Conservation (phyloP, 1,140 invertebrate genomes). For the Drosophila fuyamai region DNA sequence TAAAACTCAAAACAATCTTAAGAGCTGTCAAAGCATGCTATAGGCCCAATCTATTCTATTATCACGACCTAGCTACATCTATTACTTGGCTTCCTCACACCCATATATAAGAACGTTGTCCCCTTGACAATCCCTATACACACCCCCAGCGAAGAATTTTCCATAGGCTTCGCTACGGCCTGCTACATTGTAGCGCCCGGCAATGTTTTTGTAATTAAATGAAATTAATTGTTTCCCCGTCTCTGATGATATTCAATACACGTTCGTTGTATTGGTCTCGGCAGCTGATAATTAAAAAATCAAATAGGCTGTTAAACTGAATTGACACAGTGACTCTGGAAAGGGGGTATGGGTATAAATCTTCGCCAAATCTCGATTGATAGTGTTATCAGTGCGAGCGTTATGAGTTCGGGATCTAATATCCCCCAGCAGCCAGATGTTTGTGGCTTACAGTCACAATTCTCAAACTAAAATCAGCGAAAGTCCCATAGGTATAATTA, state of each 20-base stretch:
- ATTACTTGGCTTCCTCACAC: constrained; percentile 39
- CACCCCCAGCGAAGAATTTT: constrained; percentile 4
- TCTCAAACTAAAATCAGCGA: background rate
- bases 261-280: constrained; percentile 8
- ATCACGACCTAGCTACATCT: constrained; percentile 13
- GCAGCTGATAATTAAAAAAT: constrained; percentile 54
- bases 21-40: constrained; percentile 9
- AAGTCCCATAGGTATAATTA: no score
- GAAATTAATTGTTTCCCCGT: constrained; percentile 29
- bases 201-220: constrained; percentile 33
- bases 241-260: constrained; percentile 3
- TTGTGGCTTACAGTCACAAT: constrained; percentile 5
- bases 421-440: constrained; percentile 22
- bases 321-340: constrained; percentile 60
- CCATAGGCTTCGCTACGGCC: constrained; percentile 17
- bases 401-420: constrained; percentile 14
- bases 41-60: constrained; percentile 9
- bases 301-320: constrained; percentile 75
- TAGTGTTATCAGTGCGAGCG: constrained; percentile 11
- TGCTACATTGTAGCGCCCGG: constrained; percentile 16
- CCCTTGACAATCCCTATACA: background rate
- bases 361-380: constrained; percentile 18
- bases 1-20: constrained; percentile 8
- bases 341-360: constrained; percentile 3
- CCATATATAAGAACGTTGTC: background rate